These are phyloP conservation scores for Kryphioiulus occultus DNA, from an alignment of 2,888 invertebrate genomes.

Conservation along the genomic window DNA sequence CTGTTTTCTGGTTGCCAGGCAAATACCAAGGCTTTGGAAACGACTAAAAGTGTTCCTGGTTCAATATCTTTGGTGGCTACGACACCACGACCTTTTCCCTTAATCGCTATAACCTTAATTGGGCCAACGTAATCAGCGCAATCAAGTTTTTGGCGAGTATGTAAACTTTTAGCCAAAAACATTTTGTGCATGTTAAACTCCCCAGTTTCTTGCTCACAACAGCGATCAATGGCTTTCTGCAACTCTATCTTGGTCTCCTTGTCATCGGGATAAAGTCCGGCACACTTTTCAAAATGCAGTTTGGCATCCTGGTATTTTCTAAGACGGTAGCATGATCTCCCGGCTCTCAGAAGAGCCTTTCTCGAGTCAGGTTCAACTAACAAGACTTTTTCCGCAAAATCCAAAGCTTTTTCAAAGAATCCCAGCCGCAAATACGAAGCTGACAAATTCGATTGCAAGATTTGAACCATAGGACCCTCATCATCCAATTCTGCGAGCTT, in stretches of 20 bases:
- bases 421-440: not conserved
- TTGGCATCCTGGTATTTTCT: not conserved
- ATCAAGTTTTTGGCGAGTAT: not conserved
- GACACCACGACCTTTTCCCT: slow-evolving; percentile 24
- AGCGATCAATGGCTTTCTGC: not conserved
- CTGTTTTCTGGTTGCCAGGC: not conserved
- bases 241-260: not conserved
- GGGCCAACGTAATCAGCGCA: slow-evolving; percentile 43
- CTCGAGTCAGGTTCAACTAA: not conserved
- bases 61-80: slow-evolving; percentile 29
- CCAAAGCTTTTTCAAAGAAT: not conserved
- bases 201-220: not conserved
- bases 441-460: not conserved
- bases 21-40: not conserved
- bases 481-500: not conserved
- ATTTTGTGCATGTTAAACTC: not conserved
- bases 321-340: not conserved
- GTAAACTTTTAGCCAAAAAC: not conserved
- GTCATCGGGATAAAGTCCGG: not conserved
- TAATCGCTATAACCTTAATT: not conserved
- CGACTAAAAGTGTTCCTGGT: not conserved
- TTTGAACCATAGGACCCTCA: not conserved
- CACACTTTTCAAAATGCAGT: not conserved
- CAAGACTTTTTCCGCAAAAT: not conserved
- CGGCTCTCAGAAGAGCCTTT: not conserved